phyloP scores from a whole-genome alignment of 2,797 vertebrate species.

The Xenentodon cancila region DNA sequence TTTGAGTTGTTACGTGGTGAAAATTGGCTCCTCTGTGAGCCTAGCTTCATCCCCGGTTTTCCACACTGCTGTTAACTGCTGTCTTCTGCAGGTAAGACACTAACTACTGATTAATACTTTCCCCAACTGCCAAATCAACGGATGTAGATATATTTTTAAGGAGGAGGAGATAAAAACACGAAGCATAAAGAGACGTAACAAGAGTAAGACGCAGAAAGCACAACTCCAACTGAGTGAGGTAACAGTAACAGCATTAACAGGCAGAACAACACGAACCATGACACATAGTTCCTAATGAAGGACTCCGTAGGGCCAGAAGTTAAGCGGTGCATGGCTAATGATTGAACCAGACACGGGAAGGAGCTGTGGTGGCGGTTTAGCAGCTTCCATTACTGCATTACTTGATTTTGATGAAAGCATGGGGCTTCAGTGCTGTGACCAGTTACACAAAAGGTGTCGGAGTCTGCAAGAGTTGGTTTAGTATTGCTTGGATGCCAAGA shows the following conservation, averaged over 20 bases:
- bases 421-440: slow-evolving; percentile 51
- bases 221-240: slow-evolving; percentile 42
- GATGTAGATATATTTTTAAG: neutral
- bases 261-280: slow-evolving; percentile 29
- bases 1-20: too few relatives aligned
- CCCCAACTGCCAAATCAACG: too few relatives aligned
- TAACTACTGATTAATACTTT: too few relatives aligned
- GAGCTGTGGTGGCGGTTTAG: slow-evolving; percentile 50
- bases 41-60: too few relatives aligned
- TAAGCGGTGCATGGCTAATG: slow-evolving; percentile 53
- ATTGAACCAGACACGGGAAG: slow-evolving; percentile 47
- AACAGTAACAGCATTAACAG: slow-evolving; percentile 49
- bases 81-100: too few relatives aligned
- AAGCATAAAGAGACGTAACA: slow-evolving; percentile 27
- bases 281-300: slow-evolving; percentile 37
- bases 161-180: slow-evolving; percentile 12
- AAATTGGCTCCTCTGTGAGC: too few relatives aligned
- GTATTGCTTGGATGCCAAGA: slow-evolving; percentile 51
- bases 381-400: slow-evolving; percentile 62
- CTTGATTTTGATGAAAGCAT: slow-evolving; percentile 70
- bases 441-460: slow-evolving; percentile 47
- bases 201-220: slow-evolving; percentile 67
- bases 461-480: slow-evolving; percentile 44
- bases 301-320: slow-evolving; percentile 51
- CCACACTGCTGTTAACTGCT: too few relatives aligned